Evolutionary conservation across 1,140 invertebrate genomes (phyloP), one percentile per base, ranked within the genome.

Genomic region (Rhynchophorus ferrugineus): DNA sequence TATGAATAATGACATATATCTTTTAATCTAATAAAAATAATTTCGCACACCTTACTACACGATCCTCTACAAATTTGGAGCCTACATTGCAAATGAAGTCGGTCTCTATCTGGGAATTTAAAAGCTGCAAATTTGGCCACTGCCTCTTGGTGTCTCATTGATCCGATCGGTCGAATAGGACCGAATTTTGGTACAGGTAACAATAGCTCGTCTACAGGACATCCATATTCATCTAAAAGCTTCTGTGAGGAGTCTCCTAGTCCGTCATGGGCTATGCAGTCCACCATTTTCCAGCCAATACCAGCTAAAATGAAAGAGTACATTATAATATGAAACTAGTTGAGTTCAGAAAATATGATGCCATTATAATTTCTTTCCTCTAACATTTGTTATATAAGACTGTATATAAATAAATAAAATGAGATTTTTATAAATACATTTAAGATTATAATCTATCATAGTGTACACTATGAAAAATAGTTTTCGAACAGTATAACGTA

Each of bases 91-190:
- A 89, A 71, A 68, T 87, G 85, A 8, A 88, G 67, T 45, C 80
- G 78, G 44, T 83, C 81, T 54, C 83, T 71, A 60, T 86, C 84
- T 11, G 85, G 84, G 71, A 89, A 88, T 62, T 87, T 87, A 60
- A 89, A 89, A 3, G 84, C 85, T 8, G 81, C 76, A 71, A 89
- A 88, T 21, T 77, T 79, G 0, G 83, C 77, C 47, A 70, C 44
- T 9, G 77, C 77, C 49, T 78, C 75, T 61, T 78, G 76, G 48
- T 77, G 77, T 3, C 71, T 71, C 75, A 78, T 78, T 8, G 77
- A 70, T 7, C 57, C 50, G 11, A 65, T 64, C 1, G 61, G 49
- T 69, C 69, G 13, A 3, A 63, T 43, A 3, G 66, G 61, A n/a
- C 61, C 61, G 38, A 58, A 63, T 35, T 45, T 51, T 0, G 60